A percentile compares a stretch with the other conserved stretches of the same genome.
Evolutionary conservation across 2,888 invertebrate species (phyloP).

Genomic region (Harpalus rubripes): DNA sequence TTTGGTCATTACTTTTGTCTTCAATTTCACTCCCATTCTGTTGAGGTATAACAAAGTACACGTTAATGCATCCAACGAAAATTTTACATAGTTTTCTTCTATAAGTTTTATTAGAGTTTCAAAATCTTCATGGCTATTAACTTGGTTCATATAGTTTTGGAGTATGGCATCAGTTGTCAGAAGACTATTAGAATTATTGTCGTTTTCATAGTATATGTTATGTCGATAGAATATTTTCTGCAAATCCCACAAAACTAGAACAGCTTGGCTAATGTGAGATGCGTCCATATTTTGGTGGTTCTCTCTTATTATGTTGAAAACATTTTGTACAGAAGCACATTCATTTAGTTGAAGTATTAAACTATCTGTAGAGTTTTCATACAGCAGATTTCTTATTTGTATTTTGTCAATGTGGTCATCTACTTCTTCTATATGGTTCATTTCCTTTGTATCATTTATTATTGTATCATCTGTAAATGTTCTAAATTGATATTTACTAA

Average conservation of each 20-base stretch:
- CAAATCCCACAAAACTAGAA: constrained; percentile 76
- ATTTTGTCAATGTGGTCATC: constrained; percentile 43
- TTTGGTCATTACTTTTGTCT: constrained; percentile 73
- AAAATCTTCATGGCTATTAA: constrained; percentile 73
- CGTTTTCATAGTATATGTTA: constrained; percentile 69
- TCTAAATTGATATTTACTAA: background rate
- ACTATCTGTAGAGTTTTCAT: constrained; percentile 71
- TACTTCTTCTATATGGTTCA: constrained; percentile 19
- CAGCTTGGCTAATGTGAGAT: constrained; percentile 72
- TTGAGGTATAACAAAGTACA: constrained; percentile 77
- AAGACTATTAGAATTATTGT: constrained; percentile 58
- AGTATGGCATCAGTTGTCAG: constrained; percentile 63
- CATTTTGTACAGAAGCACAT: constrained; percentile 75
- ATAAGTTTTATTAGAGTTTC: constrained; percentile 72
- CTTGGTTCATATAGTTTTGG: constrained; percentile 72
- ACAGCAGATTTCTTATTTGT: constrained; percentile 70
- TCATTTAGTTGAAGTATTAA: constrained; percentile 73
- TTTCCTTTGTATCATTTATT: background rate
- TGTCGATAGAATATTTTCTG: constrained; percentile 74
- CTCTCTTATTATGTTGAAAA: constrained; percentile 74
- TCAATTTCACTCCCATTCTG: constrained; percentile 76
- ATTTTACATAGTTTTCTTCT: constrained; percentile 72
- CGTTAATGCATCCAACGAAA: constrained; percentile 76
- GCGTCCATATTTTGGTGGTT: constrained; percentile 70
- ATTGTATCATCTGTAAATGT: constrained; percentile 6